phyloP scores from a whole-genome alignment of 2,888 invertebrate species.

The Cataglyphis albicans region DNA sequence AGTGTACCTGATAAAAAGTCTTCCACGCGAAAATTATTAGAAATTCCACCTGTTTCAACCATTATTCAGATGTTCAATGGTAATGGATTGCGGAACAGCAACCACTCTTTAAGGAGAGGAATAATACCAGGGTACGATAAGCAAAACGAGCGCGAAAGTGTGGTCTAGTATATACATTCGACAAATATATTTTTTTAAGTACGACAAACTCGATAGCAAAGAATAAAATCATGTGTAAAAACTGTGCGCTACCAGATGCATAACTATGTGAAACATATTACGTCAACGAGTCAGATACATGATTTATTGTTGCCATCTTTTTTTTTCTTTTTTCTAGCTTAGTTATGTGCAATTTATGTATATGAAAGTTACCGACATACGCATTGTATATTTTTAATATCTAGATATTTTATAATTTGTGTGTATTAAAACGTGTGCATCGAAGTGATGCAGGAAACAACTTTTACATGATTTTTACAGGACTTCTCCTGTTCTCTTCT shows the following conservation, averaged over 20 bases:
- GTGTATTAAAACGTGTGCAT: conserved; percentile 65
- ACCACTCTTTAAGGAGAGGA: conserved; percentile 87
- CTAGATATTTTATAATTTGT: conserved; percentile 81
- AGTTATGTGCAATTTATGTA: conserved; percentile 83
- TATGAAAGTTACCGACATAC: conserved; percentile 84
- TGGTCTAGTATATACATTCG: conserved; percentile 84
- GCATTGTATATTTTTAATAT: conserved; percentile 83
- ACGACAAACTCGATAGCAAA: not conserved
- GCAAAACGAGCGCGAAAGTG: conserved; percentile 88
- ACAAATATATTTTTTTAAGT: conserved; percentile 28
- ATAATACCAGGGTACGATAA: conserved; percentile 87
- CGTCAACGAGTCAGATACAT: conserved; percentile 75
- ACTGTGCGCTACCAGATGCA: conserved; percentile 26
- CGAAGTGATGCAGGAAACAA: conserved; percentile 57
- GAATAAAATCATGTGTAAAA: conserved; percentile 53
- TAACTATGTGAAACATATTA: conserved; percentile 61
- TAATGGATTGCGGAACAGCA: conserved; percentile 90
- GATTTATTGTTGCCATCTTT: conserved; percentile 81
- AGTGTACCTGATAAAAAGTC: conserved; percentile 88
- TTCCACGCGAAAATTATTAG: conserved; percentile 89
- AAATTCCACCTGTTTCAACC: conserved; percentile 87
- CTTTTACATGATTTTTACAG: conserved; percentile 68
- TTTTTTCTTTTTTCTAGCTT: conserved; percentile 71
- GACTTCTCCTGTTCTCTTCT: conserved; percentile 61
- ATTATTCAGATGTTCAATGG: conserved; percentile 88